Percentiles rank a stretch among this genome's conserved stretches.
Evolutionary conservation across 2,797 vertebrate species (phyloP).

Genomic region (Sebastes diploproa): DNA sequence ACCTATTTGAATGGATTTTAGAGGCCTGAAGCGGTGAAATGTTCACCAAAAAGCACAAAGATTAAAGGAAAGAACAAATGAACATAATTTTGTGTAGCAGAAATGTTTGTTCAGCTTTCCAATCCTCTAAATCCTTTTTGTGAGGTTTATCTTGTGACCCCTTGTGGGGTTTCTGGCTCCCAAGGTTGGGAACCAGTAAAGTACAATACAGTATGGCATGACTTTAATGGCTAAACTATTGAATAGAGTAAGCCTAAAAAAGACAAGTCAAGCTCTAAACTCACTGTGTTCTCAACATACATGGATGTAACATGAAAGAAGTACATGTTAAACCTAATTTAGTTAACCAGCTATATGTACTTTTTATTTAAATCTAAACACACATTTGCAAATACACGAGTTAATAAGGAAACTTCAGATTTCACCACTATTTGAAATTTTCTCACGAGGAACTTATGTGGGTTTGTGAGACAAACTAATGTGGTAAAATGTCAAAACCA

Average conservation of each 20-base stretch:
- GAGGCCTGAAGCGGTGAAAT: background rate
- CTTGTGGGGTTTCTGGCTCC: background rate
- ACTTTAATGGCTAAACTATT: background rate
- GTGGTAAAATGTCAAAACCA: background rate
- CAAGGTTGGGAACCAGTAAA: background rate
- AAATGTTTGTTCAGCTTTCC: background rate
- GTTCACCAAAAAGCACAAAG: background rate
- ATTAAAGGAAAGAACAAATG: background rate
- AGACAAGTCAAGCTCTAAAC: background rate
- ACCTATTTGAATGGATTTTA: background rate
- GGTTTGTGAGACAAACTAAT: background rate
- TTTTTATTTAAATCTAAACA: background rate
- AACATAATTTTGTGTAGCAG: too few species aligned
- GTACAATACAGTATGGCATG: background rate
- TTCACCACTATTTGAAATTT: background rate
- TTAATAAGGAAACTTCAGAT: background rate
- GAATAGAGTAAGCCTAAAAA: background rate
- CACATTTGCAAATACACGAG: background rate
- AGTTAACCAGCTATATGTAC: background rate
- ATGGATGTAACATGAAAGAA: background rate
- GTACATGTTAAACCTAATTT: background rate
- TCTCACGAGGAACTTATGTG: background rate
- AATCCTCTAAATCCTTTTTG: background rate
- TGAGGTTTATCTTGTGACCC: background rate
- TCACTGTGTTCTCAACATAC: background rate